A percentile compares a stretch with the other conserved stretches of the same genome.
phyloP scores from a whole-genome alignment of 2,888 invertebrate species.

The Leistus spinibarbis region DNA sequence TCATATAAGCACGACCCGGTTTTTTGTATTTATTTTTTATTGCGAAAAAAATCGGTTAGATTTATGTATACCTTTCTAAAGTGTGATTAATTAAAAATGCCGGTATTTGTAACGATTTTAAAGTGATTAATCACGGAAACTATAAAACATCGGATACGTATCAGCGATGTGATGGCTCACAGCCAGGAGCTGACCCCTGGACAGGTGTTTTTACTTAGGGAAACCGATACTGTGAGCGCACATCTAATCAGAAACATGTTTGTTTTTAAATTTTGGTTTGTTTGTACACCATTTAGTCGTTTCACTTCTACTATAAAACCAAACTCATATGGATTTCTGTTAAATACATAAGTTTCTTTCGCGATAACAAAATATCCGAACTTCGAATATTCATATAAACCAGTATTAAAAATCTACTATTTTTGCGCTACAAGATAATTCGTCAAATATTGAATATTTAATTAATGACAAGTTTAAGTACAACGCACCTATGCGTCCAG shows the following conservation, averaged over 20 bases:
- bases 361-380: too few relatives aligned
- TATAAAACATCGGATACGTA: slow-evolving; percentile 23
- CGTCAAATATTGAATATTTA: too few relatives aligned
- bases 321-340: too few relatives aligned
- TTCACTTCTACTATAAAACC: too few relatives aligned
- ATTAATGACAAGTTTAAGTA: too few relatives aligned
- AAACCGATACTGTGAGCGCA: neutral
- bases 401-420: too few relatives aligned
- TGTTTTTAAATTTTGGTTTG: too few relatives aligned
- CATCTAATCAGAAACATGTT: neutral
- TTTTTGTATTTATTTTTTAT: neutral
- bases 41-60: slow-evolving; percentile 34
- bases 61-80: slow-evolving; percentile 37
- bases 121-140: slow-evolving; percentile 36
- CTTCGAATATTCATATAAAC: too few relatives aligned
- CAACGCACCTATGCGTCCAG: too few relatives aligned
- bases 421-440: too few relatives aligned
- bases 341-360: too few relatives aligned
- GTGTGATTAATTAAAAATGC: slow-evolving; percentile 37
- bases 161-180: neutral
- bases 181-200: neutral
- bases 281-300: too few relatives aligned
- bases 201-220: slow-evolving; percentile 14
- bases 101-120: slow-evolving; percentile 36
- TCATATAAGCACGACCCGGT: slow-evolving; percentile 19